These are phyloP conservation scores for Phallusia fumigata DNA, from an alignment of 23 tunicate species.

Conservation along the genomic window DNA sequence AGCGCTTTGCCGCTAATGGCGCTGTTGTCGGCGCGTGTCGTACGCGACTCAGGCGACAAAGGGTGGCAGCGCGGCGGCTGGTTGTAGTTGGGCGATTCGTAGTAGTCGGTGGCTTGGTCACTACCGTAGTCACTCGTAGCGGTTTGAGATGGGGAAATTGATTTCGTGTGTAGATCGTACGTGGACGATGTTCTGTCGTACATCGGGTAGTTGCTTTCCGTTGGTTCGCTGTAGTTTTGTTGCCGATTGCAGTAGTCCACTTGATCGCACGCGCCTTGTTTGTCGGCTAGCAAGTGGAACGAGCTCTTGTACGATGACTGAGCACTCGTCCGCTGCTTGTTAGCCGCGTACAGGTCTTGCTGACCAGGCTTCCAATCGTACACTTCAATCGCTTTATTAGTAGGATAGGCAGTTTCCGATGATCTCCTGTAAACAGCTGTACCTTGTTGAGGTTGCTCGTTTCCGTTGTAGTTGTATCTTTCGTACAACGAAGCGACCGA, in stretches of 20 bases:
- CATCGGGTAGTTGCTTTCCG: not conserved
- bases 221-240: not conserved
- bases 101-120: not conserved
- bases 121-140: slow-evolving; percentile 4
- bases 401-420: not conserved
- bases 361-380: not conserved
- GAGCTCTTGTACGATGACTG: slow-evolving; percentile 1
- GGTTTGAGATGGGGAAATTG: slow-evolving; percentile 1
- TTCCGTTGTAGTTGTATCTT: not conserved
- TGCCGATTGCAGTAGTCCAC: not conserved
- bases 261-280: not conserved
- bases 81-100: not conserved
- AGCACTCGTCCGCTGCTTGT: not conserved
- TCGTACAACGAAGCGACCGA: not conserved
- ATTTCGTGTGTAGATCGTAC: not conserved
- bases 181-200: slow-evolving; percentile 2
- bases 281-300: not conserved
- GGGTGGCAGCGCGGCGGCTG: not conserved
- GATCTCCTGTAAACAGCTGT: not conserved
- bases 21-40: not conserved
- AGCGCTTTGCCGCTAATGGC: not conserved
- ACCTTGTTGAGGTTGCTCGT: not conserved
- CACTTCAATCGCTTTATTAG: not conserved
- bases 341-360: not conserved
- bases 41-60: not conserved